A percentile compares a stretch with the other conserved stretches of the same genome.
Evolutionary conservation across 1,140 invertebrate genomes (phyloP).

Genomic region (Coboldia fuscipes): DNA sequence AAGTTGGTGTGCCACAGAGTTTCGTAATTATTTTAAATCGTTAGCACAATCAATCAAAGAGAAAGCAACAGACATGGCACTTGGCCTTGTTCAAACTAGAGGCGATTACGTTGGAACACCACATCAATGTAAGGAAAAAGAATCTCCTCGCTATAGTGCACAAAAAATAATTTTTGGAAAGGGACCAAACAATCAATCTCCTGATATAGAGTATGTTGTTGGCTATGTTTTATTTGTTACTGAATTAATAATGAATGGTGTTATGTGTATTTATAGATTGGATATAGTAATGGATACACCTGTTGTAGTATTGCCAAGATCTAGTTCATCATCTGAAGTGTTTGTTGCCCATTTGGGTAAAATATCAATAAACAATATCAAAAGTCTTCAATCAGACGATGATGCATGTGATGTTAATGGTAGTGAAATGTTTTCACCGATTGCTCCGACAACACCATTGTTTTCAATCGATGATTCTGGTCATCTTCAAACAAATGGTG

Average conservation of each 20-base stretch:
- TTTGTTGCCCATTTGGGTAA: conserved; percentile 84
- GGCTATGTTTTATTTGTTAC: neutral
- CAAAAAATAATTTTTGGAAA: neutral
- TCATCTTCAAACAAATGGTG: too few relatives aligned
- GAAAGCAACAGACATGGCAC: conserved; percentile 84
- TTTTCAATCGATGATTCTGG: too few relatives aligned
- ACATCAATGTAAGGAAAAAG: conserved; percentile 5
- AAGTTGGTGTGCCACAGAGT: conserved; percentile 54
- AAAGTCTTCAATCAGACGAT: conserved; percentile 1
- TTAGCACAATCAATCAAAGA: conserved; percentile 63
- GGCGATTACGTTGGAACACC: conserved; percentile 13
- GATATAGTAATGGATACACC: conserved; percentile 73
- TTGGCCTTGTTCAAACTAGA: conserved; percentile 63
- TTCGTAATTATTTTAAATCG: conserved; percentile 34
- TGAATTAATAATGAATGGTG: neutral
- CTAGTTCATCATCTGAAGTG: conserved; percentile 55
- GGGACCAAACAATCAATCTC: neutral
- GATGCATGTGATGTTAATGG: too few relatives aligned
- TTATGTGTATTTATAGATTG: conserved; percentile 22
- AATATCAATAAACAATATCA: conserved; percentile 43
- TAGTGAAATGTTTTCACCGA: too few relatives aligned
- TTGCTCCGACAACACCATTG: too few relatives aligned
- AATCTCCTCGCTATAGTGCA: neutral
- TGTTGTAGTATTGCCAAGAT: conserved; percentile 66
- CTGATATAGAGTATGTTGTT: neutral